Evolutionary conservation across 2,888 invertebrate species (phyloP), one percentile per base, ranked within the genome.

Genomic region (Linyphia triangularis): DNA sequence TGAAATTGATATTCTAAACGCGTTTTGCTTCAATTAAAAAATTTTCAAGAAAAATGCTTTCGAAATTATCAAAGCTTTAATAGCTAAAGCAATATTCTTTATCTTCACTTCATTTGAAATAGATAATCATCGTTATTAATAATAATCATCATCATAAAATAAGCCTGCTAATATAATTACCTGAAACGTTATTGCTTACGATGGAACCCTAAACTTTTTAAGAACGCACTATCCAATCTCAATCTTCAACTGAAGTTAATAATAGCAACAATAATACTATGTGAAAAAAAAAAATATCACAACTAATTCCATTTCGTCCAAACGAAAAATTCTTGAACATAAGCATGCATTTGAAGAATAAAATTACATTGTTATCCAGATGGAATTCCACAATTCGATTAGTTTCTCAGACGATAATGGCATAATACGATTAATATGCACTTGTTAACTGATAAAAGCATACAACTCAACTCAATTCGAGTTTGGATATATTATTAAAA

Each of bases 351-450:
- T 51, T 51, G 13, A n/a, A 51, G 70, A 82, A 82, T 70, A 70
- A 7, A 37, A 70, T 82, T 70, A 70, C 70, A 72, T 19, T 51
- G 57, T 22, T 28, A 65, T 30, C 57, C 16, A 57, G 82, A 84
- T 65, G 69, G 67, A 67, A 84, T 67, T 59, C 75, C 69, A 19
- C 65, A 84, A 84, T 84, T 84, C 57, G 84, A 84, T 84, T 84
- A 84, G n/a, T 75, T 57, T 37, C n/a, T 33, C 33, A 69, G 19
- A n/a, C 67, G 33, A 57, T 26, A 37, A 65, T 77, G 40, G 26
- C 13, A 65, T 69, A 75, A 84, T 77, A 67, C 77, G 37, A 84
- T 84, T 84, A 84, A 57, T 67, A 51, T 5, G 6, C n/a, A 26
- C 75, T 84, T 57, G 67, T 77, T 77, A 84, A 75, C 67, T 43